A percentile compares a stretch with the other conserved stretches of the same genome.
These are phyloP conservation scores for Troides helena DNA, from an alignment of 2,888 invertebrate species.

Conservation along the genomic window DNA sequence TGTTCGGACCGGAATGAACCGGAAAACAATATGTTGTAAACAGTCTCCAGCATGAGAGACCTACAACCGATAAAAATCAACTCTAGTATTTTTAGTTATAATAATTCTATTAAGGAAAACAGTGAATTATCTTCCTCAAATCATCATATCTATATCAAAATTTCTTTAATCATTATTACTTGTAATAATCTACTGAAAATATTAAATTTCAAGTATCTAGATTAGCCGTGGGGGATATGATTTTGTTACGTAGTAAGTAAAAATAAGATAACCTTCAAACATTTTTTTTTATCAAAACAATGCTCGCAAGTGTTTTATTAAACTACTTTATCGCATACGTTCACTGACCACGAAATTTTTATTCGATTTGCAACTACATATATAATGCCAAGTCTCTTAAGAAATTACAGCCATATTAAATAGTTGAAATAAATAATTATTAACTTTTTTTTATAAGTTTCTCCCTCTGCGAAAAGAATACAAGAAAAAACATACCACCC, in stretches of 20 bases:
- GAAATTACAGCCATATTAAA: neutral
- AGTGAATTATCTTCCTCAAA: too few relatives aligned
- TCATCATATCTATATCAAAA: neutral
- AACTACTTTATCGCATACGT: conserved; percentile 10
- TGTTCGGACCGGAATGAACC: too few relatives aligned
- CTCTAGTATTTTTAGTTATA: too few relatives aligned
- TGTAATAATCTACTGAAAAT: neutral
- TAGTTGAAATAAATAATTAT: neutral
- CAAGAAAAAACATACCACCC: too few relatives aligned
- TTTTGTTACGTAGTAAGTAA: conserved; percentile 1
- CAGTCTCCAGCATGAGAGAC: too few relatives aligned
- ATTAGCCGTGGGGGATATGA: conserved; percentile 3
- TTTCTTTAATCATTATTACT: neutral
- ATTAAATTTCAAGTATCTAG: neutral
- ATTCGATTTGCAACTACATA: neutral
- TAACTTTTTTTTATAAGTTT: too few relatives aligned
- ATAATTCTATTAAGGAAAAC: too few relatives aligned
- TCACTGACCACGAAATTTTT: conserved; percentile 5
- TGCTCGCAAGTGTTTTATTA: conserved; percentile 8
- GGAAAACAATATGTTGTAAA: too few relatives aligned
- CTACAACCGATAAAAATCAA: too few relatives aligned
- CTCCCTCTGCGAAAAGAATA: too few relatives aligned
- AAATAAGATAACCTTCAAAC: conserved; percentile 23
- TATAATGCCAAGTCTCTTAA: neutral
- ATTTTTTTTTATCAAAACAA: conserved; percentile 34